These are phyloP conservation scores for Leguminivora glycinivorella DNA, from an alignment of 1,140 invertebrate species.

Conservation along the genomic window DNA sequence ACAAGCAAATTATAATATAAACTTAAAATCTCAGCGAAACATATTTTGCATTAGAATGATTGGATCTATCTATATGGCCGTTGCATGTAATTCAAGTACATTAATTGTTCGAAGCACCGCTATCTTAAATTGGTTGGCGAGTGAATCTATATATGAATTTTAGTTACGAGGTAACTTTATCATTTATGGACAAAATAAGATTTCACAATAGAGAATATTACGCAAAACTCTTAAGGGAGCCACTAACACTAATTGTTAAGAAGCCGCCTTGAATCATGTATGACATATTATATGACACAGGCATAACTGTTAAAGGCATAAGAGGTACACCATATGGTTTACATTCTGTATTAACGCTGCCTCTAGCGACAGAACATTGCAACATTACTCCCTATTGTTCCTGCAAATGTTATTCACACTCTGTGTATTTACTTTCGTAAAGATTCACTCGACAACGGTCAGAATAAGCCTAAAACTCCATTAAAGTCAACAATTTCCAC, in stretches of 20 bases:
- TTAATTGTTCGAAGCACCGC: constrained; percentile 13
- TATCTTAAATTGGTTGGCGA: neutral
- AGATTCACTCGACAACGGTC: constrained; percentile 10
- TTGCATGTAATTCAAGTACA: constrained; percentile 11
- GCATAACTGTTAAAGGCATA: too few relatives aligned
- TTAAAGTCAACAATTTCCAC: constrained; percentile 13
- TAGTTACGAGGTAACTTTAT: neutral
- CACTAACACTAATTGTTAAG: too few relatives aligned
- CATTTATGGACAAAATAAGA: too few relatives aligned
- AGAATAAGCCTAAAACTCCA: constrained; percentile 12
- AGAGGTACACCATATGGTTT: too few relatives aligned
- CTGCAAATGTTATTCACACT: neutral
- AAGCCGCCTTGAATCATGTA: too few relatives aligned
- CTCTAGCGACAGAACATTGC: too few relatives aligned
- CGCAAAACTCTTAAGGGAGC: too few relatives aligned
- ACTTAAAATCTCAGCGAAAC: neutral
- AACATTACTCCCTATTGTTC: too few relatives aligned
- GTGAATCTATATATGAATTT: constrained; percentile 9
- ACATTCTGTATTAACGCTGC: too few relatives aligned
- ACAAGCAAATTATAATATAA: constrained; percentile 43
- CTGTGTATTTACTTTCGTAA: neutral
- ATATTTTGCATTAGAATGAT: constrained; percentile 2
- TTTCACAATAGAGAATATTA: too few relatives aligned
- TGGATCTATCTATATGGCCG: constrained; percentile 21
- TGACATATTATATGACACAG: too few relatives aligned